These are phyloP conservation scores for Mesaphorura yosii DNA, from an alignment of 1,140 invertebrate genomes.

Conservation along the genomic window DNA sequence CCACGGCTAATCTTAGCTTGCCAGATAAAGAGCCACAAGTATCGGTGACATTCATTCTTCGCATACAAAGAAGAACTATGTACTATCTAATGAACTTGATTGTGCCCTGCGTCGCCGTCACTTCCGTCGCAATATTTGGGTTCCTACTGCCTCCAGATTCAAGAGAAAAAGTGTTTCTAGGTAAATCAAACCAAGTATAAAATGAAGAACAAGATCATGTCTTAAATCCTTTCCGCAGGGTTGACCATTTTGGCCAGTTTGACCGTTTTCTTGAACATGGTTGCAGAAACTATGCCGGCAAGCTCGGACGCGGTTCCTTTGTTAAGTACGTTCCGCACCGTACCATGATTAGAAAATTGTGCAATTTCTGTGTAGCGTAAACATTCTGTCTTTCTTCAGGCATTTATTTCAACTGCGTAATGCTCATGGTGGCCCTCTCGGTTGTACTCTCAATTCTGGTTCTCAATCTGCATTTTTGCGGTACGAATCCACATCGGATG, in stretches of 20 bases:
- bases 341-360: too few relatives aligned
- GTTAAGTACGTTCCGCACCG: too few relatives aligned
- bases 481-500: background rate
- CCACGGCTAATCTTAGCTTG: too few relatives aligned
- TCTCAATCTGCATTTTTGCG: background rate
- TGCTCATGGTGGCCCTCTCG: background rate
- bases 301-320: slow-evolving; percentile 44
- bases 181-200: slow-evolving; percentile 45
- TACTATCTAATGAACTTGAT: slow-evolving; percentile 99
- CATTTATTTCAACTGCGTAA: background rate
- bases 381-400: too few relatives aligned
- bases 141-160: slow-evolving; percentile 97
- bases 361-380: too few relatives aligned
- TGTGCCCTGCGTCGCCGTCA: slow-evolving; percentile 96
- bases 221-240: slow-evolving; percentile 7
- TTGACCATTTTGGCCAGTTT: slow-evolving; percentile 70
- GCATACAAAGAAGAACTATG: slow-evolving; percentile 89
- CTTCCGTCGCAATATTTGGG: slow-evolving; percentile 94
- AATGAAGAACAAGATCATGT: too few relatives aligned
- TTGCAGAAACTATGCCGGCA: slow-evolving; percentile 68
- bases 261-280: slow-evolving; percentile 77
- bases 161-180: slow-evolving; percentile 96
- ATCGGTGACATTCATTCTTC: slow-evolving; percentile 95
- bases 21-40: too few relatives aligned
- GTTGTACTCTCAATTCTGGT: background rate